Base-by-base conservation (phyloP, 2,797 vertebrate species). In the Allochrocebus solatus region DNA sequence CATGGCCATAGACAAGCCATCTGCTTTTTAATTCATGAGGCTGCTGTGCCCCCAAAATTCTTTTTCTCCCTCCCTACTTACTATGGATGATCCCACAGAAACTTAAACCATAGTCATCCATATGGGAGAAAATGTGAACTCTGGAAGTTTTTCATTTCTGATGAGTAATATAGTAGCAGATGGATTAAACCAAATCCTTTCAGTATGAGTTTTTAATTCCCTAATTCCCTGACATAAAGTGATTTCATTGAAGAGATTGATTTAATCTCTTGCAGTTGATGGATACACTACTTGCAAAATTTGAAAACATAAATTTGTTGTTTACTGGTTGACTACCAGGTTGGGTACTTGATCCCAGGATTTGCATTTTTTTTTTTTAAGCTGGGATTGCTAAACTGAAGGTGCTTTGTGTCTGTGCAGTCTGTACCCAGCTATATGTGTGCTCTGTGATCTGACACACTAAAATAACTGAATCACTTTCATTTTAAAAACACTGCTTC, bases 131-230 rank as follows among this genome's bases (percentile, higher is more conserved):
- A 95, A 74, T 91, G 0, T 91, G 82, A 92, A 96, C 53, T 97
- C 94, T 94, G 89, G 28, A 97, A 79, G 74, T 94, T 88, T 96
- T 96, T 98, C 24, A 55, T 98, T 98, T 97, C 96, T 96, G 59
- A 93, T 96, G 90, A 97, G 95, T 82, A 98, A 96, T 96, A 67
- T 53, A 74, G 28, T 89, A 95, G 97, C 93, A 83, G 85, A 74
- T 93, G 96, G 96, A 95, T 93, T 97, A 96, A 85, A 91, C n/a
- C 43, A 96, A 97, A 98, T 98, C 97, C 82, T 81, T 93, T 87
- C 96, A 92, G 89, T 97, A 94, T 95, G 97, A 88, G 41, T 98
- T 97, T 97, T 97, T 95, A 98, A 97, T 97, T 95, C 96, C 59
- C 89, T 95, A 80, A 93, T 96, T 96, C 96, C 97, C 97, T 95